Conservation (phyloP, 2,113 vertebrate genomes). For the Solenodon paradoxus region DNA sequence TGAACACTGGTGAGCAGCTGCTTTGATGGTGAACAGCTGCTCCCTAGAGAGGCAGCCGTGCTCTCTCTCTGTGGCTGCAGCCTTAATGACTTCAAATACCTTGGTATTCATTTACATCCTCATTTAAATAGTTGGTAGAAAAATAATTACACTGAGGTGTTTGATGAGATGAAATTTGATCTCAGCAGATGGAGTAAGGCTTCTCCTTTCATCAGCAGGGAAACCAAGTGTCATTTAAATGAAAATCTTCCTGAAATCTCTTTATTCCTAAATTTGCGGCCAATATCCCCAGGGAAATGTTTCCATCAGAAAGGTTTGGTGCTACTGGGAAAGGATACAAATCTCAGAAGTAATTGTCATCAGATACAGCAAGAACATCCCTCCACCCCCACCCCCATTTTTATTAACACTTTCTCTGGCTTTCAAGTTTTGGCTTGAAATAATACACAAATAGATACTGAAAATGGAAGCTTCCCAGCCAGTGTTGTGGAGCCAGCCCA, state of each 20-base stretch:
- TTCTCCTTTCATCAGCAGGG: conserved; percentile 75
- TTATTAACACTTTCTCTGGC: background rate
- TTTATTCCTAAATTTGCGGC: conserved; percentile 76
- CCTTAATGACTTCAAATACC: conserved; percentile 76
- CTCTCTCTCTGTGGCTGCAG: conserved; percentile 23
- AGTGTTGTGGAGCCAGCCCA: background rate
- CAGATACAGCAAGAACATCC: background rate
- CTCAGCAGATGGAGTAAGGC: conserved; percentile 77
- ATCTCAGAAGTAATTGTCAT: conserved; percentile 19
- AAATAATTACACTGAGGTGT: conserved; percentile 77
- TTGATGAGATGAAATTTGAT: conserved; percentile 79
- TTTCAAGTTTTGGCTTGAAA: conserved; percentile 36
- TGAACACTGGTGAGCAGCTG: conserved; percentile 73
- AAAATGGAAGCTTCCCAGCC: conserved; percentile 33
- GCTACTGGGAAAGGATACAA: background rate
- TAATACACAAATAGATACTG: background rate
- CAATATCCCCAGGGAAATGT: conserved; percentile 62
- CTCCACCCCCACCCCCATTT: background rate
- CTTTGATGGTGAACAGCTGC: conserved; percentile 60
- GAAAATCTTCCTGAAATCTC: conserved; percentile 80
- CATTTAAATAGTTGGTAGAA: conserved; percentile 76
- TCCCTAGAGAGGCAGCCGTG: conserved; percentile 50
- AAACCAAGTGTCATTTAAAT: conserved; percentile 80
- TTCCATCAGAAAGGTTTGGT: conserved; percentile 56
- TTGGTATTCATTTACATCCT: conserved; percentile 77